Conservation (phyloP, 1,140 invertebrate species). For the Leguminivora glycinivorella region DNA sequence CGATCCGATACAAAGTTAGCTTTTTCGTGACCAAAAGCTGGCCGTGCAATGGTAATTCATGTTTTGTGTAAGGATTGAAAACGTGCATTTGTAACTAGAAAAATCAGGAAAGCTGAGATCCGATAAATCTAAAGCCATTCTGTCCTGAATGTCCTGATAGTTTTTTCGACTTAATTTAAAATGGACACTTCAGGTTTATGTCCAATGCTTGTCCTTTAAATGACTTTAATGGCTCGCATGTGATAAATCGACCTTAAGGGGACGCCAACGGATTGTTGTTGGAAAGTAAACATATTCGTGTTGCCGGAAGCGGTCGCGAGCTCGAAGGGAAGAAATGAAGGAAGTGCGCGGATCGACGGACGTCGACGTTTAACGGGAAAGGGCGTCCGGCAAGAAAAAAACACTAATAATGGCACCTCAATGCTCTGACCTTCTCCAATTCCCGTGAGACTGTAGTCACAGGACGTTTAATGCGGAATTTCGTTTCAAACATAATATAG, state of each 20-base stretch:
- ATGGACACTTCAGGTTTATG: neutral
- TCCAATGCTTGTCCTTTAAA: neutral
- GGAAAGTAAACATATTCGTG: conserved; percentile 17
- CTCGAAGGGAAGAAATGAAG: conserved; percentile 16
- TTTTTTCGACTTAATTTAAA: too few species aligned
- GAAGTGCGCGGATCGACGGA: conserved; percentile 15
- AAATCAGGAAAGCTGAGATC: too few species aligned
- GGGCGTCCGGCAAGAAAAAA: neutral
- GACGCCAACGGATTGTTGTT: neutral
- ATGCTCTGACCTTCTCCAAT: too few species aligned
- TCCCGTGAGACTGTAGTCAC: neutral
- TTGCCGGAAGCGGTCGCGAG: conserved; percentile 12
- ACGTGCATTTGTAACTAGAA: too few species aligned
- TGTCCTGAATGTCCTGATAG: too few species aligned
- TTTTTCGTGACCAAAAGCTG: too few species aligned
- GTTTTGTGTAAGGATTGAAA: too few species aligned
- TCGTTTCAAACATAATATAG: too few species aligned
- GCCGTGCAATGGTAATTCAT: too few species aligned
- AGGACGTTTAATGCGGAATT: too few species aligned
- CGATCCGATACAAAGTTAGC: too few species aligned
- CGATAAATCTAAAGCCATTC: too few species aligned
- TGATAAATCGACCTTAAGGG: neutral
- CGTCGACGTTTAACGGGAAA: conserved; percentile 18
- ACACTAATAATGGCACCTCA: neutral
- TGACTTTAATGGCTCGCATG: neutral